These are phyloP conservation scores for Todus mexicanus DNA, from an alignment of 2,797 vertebrate genomes.

Conservation along the genomic window DNA sequence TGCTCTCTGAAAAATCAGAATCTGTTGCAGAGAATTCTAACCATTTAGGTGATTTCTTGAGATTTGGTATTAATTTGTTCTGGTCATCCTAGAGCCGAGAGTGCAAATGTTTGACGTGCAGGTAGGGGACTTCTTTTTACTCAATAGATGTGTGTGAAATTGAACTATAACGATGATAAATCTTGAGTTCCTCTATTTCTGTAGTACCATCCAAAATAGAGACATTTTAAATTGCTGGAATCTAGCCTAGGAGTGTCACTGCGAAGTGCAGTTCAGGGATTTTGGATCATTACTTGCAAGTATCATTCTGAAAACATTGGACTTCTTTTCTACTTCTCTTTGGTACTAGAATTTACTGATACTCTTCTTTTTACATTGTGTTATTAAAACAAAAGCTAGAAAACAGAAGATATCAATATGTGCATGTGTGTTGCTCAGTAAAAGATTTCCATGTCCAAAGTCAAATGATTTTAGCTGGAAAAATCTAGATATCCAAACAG, in stretches of 20 bases:
- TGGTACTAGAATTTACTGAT: neutral
- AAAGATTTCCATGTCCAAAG: neutral
- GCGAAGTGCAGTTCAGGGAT: neutral
- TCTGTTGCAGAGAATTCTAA: neutral
- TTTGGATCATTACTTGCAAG: neutral
- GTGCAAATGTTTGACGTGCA: neutral
- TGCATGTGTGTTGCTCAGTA: neutral
- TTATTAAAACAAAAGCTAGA: neutral
- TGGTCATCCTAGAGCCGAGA: neutral
- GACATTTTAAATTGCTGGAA: neutral
- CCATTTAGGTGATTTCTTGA: neutral
- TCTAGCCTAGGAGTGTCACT: neutral
- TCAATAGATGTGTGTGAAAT: neutral
- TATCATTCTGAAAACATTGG: neutral
- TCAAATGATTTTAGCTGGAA: neutral
- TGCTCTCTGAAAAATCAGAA: neutral
- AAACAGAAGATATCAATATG: neutral
- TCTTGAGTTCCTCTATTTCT: neutral
- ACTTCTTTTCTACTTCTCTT: neutral
- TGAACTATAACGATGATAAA: neutral
- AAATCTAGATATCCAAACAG: neutral
- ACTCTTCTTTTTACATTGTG: neutral
- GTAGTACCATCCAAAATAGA: neutral
- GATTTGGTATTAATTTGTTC: neutral
- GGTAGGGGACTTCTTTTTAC: neutral